Evolutionary conservation across 2,113 vertebrate genomes (phyloP).

Genomic region (Odocoileus hemionus): DNA sequence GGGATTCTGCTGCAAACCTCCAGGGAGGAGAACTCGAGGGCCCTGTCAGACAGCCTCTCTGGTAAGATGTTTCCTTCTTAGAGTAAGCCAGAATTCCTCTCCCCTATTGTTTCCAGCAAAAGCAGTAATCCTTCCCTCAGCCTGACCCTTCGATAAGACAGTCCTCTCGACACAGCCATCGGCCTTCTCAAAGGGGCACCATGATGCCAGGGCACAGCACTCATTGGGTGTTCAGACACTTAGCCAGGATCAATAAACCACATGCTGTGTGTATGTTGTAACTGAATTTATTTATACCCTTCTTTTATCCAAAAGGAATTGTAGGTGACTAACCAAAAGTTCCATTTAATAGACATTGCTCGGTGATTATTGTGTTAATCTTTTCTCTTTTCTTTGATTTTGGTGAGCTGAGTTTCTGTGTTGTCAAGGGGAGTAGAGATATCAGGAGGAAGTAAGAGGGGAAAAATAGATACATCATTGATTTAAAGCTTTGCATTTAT

Average conservation of each 20-base stretch:
- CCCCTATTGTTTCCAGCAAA: background rate
- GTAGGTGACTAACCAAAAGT: background rate
- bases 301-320: background rate
- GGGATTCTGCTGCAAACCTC: background rate
- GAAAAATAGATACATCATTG: background rate
- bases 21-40: background rate
- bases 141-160: background rate
- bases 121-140: background rate
- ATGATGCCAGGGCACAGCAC: background rate
- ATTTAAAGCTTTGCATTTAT: conserved; percentile 30
- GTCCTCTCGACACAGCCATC: background rate
- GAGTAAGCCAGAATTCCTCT: background rate
- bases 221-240: background rate
- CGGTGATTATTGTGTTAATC: background rate
- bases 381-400: conserved; percentile 5
- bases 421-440: background rate
- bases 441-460: background rate
- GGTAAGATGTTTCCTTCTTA: background rate
- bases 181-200: background rate
- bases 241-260: background rate
- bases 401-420: background rate
- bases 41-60: background rate
- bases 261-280: background rate
- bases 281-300: background rate
- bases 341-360: background rate